Conservation (phyloP, 2,113 vertebrate species). For the Xiphophorus maculatus region DNA sequence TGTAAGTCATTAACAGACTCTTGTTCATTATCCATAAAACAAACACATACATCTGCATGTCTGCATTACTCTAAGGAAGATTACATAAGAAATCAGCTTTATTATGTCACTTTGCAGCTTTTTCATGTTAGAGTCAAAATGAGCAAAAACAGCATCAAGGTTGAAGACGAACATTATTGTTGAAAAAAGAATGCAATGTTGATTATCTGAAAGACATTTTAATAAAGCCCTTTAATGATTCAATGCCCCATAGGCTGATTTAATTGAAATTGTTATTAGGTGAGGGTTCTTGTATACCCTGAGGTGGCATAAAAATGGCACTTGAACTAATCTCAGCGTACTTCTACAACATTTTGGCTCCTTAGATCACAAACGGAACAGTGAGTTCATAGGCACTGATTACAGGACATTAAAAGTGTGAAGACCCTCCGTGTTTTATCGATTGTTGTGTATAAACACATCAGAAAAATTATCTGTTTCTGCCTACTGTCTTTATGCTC, state of each 20-base stretch:
- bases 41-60: too few species aligned
- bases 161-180: too few species aligned
- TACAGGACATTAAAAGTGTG: background rate
- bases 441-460: background rate
- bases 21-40: too few species aligned
- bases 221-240: background rate
- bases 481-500: constrained; percentile 4
- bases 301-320: constrained; percentile 1
- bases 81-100: too few species aligned
- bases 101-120: too few species aligned
- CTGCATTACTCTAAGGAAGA: too few species aligned
- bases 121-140: too few species aligned
- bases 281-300: constrained; percentile 1
- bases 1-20: too few species aligned
- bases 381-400: constrained; percentile 19
- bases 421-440: background rate
- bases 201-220: too few species aligned
- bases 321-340: constrained; percentile 16
- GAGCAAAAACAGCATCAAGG: too few species aligned
- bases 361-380: constrained; percentile 6
- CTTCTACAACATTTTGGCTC: constrained; percentile 16
- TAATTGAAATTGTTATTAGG: background rate
- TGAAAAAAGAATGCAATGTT: too few species aligned
- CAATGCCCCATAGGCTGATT: background rate
- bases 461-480: background rate